A percentile compares a stretch with the other conserved stretches of the same genome.
phyloP scores from a whole-genome alignment of 1,140 invertebrate species.

The Linepithema humile region DNA sequence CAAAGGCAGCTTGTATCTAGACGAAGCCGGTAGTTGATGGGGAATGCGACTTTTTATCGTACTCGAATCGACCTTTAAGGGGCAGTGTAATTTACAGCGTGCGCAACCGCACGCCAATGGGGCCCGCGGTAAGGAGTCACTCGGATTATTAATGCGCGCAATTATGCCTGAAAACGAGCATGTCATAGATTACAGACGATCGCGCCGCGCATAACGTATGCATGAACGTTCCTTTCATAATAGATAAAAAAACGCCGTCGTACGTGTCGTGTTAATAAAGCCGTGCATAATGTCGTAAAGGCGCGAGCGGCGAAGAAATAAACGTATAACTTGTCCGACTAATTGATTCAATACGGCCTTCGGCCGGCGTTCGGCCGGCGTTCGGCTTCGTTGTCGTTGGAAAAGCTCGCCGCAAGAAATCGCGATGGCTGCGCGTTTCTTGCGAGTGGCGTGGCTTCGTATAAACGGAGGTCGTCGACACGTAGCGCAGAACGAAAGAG shows the following conservation, averaged over 20 bases:
- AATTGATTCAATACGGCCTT: conserved; percentile 47
- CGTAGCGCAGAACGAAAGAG: neutral
- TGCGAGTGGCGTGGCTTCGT: conserved; percentile 49
- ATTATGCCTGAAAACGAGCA: conserved; percentile 48
- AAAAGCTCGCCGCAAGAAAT: conserved; percentile 42
- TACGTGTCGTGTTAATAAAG: conserved; percentile 12
- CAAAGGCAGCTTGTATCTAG: conserved; percentile 14
- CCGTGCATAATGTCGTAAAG: conserved; percentile 34
- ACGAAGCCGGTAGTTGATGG: conserved; percentile 18
- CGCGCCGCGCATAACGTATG: conserved; percentile 26
- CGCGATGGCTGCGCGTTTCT: conserved; percentile 65
- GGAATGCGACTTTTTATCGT: conserved; percentile 42
- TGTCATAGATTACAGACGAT: conserved; percentile 37
- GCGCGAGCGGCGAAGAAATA: conserved; percentile 6
- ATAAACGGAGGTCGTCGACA: conserved; percentile 64
- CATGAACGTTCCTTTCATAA: neutral
- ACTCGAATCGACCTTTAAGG: conserved; percentile 35
- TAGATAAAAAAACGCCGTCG: neutral
- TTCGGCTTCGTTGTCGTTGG: neutral
- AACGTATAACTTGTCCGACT: conserved; percentile 22
- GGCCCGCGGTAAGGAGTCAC: conserved; percentile 14
- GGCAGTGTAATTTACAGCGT: conserved; percentile 51
- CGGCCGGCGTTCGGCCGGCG: neutral
- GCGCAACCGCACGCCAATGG: conserved; percentile 16
- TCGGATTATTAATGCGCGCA: conserved; percentile 33